phyloP scores from a whole-genome alignment of 2,113 vertebrate species.

The Corythaeola cristata region DNA sequence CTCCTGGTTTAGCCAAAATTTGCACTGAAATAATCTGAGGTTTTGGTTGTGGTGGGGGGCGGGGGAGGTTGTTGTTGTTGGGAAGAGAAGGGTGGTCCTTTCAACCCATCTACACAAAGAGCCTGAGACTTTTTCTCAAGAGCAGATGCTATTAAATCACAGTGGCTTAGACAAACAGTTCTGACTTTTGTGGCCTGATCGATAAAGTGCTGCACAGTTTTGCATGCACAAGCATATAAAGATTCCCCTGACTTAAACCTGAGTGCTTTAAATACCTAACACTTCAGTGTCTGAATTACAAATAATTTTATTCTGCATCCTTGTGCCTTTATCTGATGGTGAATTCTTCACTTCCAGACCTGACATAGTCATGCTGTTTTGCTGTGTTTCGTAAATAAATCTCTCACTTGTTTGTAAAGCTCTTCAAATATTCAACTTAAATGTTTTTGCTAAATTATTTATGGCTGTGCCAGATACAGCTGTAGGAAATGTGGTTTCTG shows the following conservation, averaged over 20 bases:
- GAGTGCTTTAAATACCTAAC: neutral
- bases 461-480: neutral
- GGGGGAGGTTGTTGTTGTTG: neutral
- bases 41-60: neutral
- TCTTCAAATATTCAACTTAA: neutral
- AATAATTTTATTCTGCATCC: neutral
- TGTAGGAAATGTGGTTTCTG: neutral
- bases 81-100: neutral
- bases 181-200: neutral
- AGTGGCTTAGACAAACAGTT: neutral
- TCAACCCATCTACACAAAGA: neutral
- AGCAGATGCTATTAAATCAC: neutral
- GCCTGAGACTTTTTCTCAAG: neutral
- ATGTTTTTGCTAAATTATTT: neutral
- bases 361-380: neutral
- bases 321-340: neutral
- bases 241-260: neutral
- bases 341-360: neutral
- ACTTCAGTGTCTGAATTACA: neutral
- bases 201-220: neutral
- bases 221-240: neutral
- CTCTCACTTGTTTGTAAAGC: neutral
- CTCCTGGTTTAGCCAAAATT: neutral
- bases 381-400: constrained; percentile 14
- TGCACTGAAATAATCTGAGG: neutral